Conservation (phyloP, 2,888 invertebrate genomes). For the Eudemis profundana region DNA sequence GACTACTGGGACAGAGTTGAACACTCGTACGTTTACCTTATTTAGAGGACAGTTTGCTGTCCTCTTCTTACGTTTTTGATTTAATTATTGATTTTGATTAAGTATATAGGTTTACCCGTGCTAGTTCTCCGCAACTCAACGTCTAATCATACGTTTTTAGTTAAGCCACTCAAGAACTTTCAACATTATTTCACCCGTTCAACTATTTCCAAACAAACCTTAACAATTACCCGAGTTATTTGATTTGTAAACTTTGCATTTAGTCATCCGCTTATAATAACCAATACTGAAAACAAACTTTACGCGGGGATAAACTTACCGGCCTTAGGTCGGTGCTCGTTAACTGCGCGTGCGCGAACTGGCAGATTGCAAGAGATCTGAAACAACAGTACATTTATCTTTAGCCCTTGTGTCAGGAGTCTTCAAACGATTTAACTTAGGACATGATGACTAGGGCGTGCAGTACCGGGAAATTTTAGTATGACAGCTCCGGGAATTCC, state of each 20-base stretch:
- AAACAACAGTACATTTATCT: conserved; percentile 58
- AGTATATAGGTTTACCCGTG: no score
- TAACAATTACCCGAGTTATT: conserved; percentile 1
- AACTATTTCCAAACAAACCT: conserved; percentile 11
- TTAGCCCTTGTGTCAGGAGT: not conserved
- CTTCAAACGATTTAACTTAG: no score
- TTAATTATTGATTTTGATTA: no score
- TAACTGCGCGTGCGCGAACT: conserved; percentile 66
- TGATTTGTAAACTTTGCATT: conserved; percentile 10
- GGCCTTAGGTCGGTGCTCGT: conserved; percentile 67
- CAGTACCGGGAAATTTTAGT: no score
- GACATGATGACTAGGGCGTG: no score
- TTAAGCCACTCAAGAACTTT: not conserved
- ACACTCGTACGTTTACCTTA: no score
- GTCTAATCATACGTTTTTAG: not conserved
- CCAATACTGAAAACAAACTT: not conserved
- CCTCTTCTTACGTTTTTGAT: no score
- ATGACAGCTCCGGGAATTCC: no score
- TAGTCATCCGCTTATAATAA: conserved; percentile 19
- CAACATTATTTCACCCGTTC: not conserved
- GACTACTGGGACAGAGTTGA: no score
- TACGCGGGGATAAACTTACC: conserved; percentile 57
- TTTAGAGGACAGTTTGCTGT: no score
- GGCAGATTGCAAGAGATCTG: conserved; percentile 70
- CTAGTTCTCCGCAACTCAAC: no score